A percentile compares a stretch with the other conserved stretches of the same genome.
phyloP scores from a whole-genome alignment of 1,140 invertebrate species.

The Hylaeus anthracinus region DNA sequence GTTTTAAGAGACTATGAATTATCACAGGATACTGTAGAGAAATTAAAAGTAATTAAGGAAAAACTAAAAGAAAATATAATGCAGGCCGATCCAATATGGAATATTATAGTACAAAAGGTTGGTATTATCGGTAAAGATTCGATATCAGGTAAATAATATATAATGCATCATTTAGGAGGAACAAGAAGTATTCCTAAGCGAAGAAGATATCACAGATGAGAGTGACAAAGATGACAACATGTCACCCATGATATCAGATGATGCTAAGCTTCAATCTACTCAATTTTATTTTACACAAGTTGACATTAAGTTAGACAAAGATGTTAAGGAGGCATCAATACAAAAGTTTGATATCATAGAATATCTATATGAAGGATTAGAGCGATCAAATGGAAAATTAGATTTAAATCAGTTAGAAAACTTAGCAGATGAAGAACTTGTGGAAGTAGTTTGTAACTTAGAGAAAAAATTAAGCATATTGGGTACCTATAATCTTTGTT shows the following conservation, averaged over 20 bases:
- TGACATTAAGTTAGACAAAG: neutral
- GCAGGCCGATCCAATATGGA: conserved; percentile 45
- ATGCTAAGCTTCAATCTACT: conserved; percentile 32
- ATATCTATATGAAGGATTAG: conserved; percentile 46
- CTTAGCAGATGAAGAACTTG: conserved; percentile 53
- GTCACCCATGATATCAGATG: neutral
- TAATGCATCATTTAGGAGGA: conserved; percentile 16
- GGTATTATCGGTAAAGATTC: neutral
- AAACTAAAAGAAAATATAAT: conserved; percentile 27
- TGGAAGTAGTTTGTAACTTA: conserved; percentile 51
- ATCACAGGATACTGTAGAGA: conserved; percentile 29
- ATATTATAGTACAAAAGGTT: conserved; percentile 42
- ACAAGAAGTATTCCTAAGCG: conserved; percentile 1
- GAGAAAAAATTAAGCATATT: conserved; percentile 51
- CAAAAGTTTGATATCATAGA: conserved; percentile 50
- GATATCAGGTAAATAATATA: neutral
- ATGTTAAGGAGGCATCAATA: neutral
- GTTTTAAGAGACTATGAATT: conserved; percentile 39
- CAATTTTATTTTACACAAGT: conserved; percentile 60
- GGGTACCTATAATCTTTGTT: conserved; percentile 66
- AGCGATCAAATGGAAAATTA: conserved; percentile 50
- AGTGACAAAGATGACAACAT: conserved; percentile 15
- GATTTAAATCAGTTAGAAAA: conserved; percentile 53
- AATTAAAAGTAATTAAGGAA: conserved; percentile 37
- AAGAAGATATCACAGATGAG: conserved; percentile 10